These are phyloP conservation scores for Synaphobranchus kaupii DNA, from an alignment of 2,797 vertebrate genomes.

Conservation along the genomic window DNA sequence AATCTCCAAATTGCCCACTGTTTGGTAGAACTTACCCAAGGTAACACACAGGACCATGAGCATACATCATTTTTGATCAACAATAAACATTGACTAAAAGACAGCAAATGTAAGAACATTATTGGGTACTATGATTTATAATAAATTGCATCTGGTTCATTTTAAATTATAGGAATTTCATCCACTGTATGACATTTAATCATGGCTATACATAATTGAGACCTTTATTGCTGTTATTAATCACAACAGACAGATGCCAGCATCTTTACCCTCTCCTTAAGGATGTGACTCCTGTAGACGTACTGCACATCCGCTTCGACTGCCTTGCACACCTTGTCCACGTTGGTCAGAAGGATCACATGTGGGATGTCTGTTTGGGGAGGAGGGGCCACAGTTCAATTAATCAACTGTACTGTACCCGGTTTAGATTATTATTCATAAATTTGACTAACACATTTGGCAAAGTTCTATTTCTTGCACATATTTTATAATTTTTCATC, in stretches of 20 bases:
- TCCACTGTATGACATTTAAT: not conserved
- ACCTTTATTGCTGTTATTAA: not conserved
- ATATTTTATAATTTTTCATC: too few species aligned
- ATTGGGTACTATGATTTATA: not conserved
- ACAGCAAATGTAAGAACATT: not conserved
- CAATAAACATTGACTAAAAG: not conserved
- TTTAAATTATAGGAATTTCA: not conserved
- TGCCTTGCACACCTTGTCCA: conserved; percentile 40
- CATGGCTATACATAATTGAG: not conserved
- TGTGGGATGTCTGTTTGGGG: conserved; percentile 38
- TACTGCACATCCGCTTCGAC: conserved; percentile 30
- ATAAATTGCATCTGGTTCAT: not conserved
- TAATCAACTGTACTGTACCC: too few species aligned
- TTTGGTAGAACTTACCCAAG: too few species aligned
- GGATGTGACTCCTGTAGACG: conserved; percentile 37
- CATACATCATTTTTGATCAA: not conserved
- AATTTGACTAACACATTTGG: too few species aligned
- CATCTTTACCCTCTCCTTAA: conserved; percentile 40
- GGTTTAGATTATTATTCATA: too few species aligned
- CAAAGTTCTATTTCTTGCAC: too few species aligned
- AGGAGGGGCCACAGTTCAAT: too few species aligned
- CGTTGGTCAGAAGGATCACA: conserved; percentile 45
- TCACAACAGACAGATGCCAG: not conserved
- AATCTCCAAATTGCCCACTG: not conserved
- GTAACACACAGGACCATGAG: not conserved